These are phyloP conservation scores for Pteromalus puparum DNA, from an alignment of 1,140 invertebrate genomes.

Conservation along the genomic window DNA sequence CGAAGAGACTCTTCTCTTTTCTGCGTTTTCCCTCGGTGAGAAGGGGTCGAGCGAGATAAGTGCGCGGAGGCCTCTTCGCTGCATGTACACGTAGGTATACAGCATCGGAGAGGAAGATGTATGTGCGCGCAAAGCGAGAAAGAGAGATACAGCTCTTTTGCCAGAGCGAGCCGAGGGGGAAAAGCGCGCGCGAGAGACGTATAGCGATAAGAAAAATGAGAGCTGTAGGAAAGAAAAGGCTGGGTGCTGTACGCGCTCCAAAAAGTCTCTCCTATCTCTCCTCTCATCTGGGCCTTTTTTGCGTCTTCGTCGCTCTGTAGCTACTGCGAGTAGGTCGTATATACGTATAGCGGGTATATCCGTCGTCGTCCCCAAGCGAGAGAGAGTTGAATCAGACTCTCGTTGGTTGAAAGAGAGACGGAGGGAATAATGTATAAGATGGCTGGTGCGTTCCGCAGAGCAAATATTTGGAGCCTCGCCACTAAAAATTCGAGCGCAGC, in stretches of 20 bases:
- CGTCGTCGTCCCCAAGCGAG: slow-evolving; percentile 44
- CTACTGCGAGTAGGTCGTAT: background rate
- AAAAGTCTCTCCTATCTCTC: slow-evolving; percentile 50
- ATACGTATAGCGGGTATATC: slow-evolving; percentile 57
- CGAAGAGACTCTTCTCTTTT: slow-evolving; percentile 40
- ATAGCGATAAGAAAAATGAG: slow-evolving; percentile 51
- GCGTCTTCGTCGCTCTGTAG: background rate
- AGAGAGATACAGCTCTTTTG: slow-evolving; percentile 42
- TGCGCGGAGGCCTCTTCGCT: background rate
- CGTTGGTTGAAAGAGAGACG: background rate
- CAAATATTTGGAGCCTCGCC: slow-evolving; percentile 75
- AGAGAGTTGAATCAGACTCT: slow-evolving; percentile 49
- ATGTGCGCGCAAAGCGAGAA: slow-evolving; percentile 35
- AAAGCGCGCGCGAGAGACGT: slow-evolving; percentile 19
- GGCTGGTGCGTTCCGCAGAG: slow-evolving; percentile 61
- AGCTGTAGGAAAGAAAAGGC: slow-evolving; percentile 33
- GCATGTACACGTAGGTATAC: background rate
- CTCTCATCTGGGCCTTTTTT: slow-evolving; percentile 43
- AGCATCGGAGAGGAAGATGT: slow-evolving; percentile 21
- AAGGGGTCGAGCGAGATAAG: slow-evolving; percentile 44
- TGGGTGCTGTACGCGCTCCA: slow-evolving; percentile 32
- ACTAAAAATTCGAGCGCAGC: slow-evolving; percentile 75
- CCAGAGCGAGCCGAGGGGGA: background rate
- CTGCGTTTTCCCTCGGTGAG: background rate
- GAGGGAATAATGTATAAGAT: slow-evolving; percentile 49